phyloP scores from a whole-genome alignment of 2,888 invertebrate species.

The Cryptophagus acutangulus region DNA sequence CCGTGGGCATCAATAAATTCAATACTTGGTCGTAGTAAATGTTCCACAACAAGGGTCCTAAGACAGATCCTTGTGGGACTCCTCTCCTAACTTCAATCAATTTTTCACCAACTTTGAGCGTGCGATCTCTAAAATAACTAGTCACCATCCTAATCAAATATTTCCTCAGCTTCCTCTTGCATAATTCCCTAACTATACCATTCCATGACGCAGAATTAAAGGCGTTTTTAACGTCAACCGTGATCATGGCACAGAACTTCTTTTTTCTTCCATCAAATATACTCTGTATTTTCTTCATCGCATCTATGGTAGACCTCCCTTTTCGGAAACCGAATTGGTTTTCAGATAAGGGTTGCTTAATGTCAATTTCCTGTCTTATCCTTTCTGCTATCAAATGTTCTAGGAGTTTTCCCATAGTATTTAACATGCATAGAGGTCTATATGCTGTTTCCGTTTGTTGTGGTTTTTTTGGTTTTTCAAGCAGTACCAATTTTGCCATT shows the following conservation, averaged over 20 bases:
- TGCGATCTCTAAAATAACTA: too few relatives aligned
- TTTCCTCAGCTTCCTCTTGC: too few relatives aligned
- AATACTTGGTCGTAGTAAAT: conserved; percentile 4
- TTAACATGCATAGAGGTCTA: neutral
- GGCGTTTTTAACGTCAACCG: conserved; percentile 15
- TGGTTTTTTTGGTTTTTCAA: neutral
- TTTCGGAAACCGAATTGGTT: neutral
- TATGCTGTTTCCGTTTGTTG: neutral
- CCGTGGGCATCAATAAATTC: neutral
- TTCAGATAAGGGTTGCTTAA: neutral
- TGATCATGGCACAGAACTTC: neutral
- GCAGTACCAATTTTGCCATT: neutral
- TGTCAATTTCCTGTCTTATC: neutral
- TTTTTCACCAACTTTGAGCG: too few relatives aligned
- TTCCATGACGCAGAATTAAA: conserved; percentile 16
- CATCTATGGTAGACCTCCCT: neutral
- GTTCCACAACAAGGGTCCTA: conserved; percentile 9
- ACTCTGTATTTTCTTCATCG: neutral
- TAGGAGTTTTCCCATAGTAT: neutral
- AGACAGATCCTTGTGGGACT: conserved; percentile 6
- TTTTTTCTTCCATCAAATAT: too few relatives aligned
- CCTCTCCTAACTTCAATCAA: neutral
- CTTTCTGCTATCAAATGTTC: neutral
- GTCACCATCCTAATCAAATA: too few relatives aligned
- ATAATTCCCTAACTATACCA: too few relatives aligned